phyloP scores from a whole-genome alignment of 2,888 invertebrate species.

The Agrochola lychnidis region DNA sequence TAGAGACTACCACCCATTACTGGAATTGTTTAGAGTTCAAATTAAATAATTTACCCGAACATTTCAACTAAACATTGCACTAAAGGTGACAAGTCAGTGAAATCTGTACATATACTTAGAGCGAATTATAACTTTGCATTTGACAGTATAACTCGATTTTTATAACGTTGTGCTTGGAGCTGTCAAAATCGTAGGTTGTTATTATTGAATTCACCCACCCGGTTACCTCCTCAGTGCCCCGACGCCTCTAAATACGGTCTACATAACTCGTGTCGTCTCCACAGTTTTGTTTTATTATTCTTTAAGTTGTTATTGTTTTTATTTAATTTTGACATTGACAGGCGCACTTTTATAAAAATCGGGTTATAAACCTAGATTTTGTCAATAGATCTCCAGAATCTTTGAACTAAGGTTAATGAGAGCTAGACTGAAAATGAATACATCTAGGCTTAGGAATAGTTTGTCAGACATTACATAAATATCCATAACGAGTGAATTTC shows the following conservation, averaged over 20 bases:
- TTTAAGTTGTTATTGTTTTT: too few species aligned
- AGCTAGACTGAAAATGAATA: constrained; percentile 31
- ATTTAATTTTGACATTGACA: too few species aligned
- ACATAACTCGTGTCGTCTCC: too few species aligned
- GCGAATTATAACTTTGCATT: not conserved
- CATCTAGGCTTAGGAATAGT: constrained; percentile 43
- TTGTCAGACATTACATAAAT: constrained; percentile 56
- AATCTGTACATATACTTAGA: not conserved
- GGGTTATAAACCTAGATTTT: constrained; percentile 4
- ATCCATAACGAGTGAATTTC: constrained; percentile 59
- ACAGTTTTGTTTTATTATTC: too few species aligned
- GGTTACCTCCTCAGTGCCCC: too few species aligned
- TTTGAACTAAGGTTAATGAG: constrained; percentile 6
- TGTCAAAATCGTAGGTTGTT: too few species aligned
- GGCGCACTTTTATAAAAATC: too few species aligned
- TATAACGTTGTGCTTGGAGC: too few species aligned
- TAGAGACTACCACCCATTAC: not conserved
- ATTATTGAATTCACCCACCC: too few species aligned
- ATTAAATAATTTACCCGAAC: not conserved
- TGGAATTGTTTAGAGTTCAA: constrained; percentile 21
- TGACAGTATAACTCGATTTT: not conserved
- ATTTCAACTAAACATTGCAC: not conserved
- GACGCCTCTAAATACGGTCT: too few species aligned
- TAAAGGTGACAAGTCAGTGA: not conserved
- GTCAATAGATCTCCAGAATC: constrained; percentile 2